Evolutionary conservation across 2,888 invertebrate species (phyloP), one percentile per base, ranked within the genome.

Genomic region (Poecilus cupreus): DNA sequence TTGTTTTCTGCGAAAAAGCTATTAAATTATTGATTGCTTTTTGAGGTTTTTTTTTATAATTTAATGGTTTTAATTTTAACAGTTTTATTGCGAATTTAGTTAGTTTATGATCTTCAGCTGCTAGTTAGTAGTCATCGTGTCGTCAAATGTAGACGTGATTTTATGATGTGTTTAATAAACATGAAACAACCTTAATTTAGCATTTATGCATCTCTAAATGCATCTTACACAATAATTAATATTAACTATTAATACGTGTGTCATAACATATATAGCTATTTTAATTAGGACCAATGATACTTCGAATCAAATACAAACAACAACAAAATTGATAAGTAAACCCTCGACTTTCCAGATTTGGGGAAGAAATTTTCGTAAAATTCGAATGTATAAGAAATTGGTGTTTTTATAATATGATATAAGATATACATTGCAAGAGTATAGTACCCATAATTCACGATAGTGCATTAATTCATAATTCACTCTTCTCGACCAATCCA

Each of bases 91-190:
- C 22, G 13, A 37, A 37, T 68, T 68, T 39, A 37, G 51, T 51
- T 13, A 13, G 16, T 51, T 51, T 51, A 51, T 51, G 32, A 11
- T 18, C 37, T 68, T 37, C 18, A 16, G 64, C 64, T 68, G 32
- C 11, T 68, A 51, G 64, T 37, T 32, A 68, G 64, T 68, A 68
- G 37, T 68, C 64, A 68, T 37, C 64, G 37, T 37, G 37, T 68
- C 64, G 37, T 37, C 64, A 68, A 68, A 18, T 68, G 37, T 68
- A 37, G 32, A 37, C 18, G 37, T 18, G 32, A 68, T 32, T 68
- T 68, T 68, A 68, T 68, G 18, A 37, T 37, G 64, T 68, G 11
- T n/a, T 68, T 68, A 32, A 37, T 68, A 64, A 64, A 64, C 64
- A 64, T 37, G 10, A 18, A 64, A 64, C 37, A 64, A 64, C 64